Base-by-base conservation (phyloP, 1,140 invertebrate genomes). In the Melanaphis sacchari region DNA sequence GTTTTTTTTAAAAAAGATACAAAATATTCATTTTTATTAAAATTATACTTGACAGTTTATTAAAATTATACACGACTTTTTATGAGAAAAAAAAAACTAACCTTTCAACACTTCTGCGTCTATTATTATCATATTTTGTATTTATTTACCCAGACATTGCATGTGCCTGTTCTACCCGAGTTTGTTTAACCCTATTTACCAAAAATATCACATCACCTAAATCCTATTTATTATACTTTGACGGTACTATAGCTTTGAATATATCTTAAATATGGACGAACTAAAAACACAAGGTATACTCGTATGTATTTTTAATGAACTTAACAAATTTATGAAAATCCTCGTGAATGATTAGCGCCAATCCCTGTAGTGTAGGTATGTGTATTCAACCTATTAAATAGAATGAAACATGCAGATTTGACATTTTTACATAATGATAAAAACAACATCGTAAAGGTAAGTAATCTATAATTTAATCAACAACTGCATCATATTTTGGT, bases 161-260 rank as follows among this genome's bases (percentile, higher is more conserved):
- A 91, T 94, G 76, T 92, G 91, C 90, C 93, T 85, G 82, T 59
- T 87, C 41, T 87, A 66, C 38, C 38, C 38, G 18, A 41, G 54
- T 87, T 52, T 66, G 82, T 41, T 52, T 84, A 84, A 40, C 81
- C 38, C 31, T 54, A n/a, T 87, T 93, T 40, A 43, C 49, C 41
- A n/a, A 54, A 52, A 38, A 84, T n/a, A 89, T 89, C 87, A 89
- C 41, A 49, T 52, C 18, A 52, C 46, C 87, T 52, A 89, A 49
- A 52, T 89, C 87, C 46, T 89, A 52, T 89, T 89, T 52, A 52
- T 89, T 89, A 59, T 59, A 59, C 38, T 90, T 41, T 24, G 36
- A 59, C 24, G 22, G 36, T 90, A 59, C 31, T 43, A 40, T 90
- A 38, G 52, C 24, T 90, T 90, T 90, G 88, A 38, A 31, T 90